These are phyloP conservation scores for Propithecus deckenii DNA, from an alignment of 2,797 vertebrate genomes.

Conservation along the genomic window DNA sequence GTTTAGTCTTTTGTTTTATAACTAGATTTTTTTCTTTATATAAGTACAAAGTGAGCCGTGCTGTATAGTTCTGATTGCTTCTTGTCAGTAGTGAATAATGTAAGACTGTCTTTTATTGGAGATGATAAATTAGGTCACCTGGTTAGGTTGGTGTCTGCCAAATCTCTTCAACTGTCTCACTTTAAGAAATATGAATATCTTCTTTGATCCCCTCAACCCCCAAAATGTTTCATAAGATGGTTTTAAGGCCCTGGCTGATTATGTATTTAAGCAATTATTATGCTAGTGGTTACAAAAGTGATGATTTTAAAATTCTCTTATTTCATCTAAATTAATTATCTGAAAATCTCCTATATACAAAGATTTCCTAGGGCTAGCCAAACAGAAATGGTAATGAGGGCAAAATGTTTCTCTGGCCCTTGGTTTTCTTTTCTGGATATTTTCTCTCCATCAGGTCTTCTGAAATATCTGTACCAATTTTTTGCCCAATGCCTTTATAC, in stretches of 20 bases:
- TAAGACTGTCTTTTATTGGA: neutral
- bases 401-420: neutral
- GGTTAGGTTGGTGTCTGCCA: neutral
- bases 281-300: neutral
- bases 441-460: rapidly evolving
- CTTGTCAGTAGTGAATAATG: neutral
- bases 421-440: neutral
- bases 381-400: neutral
- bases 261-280: neutral
- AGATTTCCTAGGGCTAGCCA: neutral
- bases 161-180: neutral
- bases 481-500: neutral
- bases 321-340: neutral
- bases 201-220: neutral
- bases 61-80: neutral
- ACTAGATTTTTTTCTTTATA: neutral
- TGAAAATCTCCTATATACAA: neutral
- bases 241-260: neutral
- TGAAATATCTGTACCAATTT: neutral
- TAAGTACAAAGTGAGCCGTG: neutral
- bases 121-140: neutral
- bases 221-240: neutral
- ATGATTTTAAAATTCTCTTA: neutral
- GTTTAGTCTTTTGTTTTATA: neutral
- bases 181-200: neutral